Percentiles rank a stretch among this genome's conserved stretches.
phyloP scores from a whole-genome alignment of 2,797 vertebrate genomes.

The Serranus cabrilla region DNA sequence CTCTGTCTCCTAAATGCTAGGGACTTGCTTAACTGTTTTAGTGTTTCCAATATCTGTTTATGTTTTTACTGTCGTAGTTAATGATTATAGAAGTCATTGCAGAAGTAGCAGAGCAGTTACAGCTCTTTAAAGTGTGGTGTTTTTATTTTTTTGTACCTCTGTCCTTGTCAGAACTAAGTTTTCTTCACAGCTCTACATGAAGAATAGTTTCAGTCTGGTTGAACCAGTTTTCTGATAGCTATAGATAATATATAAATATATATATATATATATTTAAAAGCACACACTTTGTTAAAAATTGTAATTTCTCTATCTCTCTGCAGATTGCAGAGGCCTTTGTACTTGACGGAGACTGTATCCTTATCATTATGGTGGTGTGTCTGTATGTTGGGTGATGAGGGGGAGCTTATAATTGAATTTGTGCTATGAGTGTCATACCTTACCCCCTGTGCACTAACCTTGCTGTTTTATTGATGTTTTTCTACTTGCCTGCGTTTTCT shows the following conservation, averaged over 20 bases:
- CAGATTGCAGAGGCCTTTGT: constrained; percentile 97
- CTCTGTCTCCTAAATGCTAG: neutral
- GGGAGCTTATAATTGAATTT: constrained; percentile 7
- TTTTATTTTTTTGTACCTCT: neutral
- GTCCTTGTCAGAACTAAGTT: neutral
- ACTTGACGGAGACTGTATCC: constrained; percentile 96
- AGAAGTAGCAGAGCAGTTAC: constrained; percentile 4
- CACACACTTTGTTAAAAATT: constrained; percentile 25
- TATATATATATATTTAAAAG: too few relatives aligned
- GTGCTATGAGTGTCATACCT: neutral
- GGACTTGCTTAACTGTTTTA: neutral
- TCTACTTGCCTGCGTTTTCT: neutral
- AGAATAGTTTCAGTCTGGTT: neutral
- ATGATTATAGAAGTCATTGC: constrained; percentile 35
- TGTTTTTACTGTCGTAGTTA: constrained; percentile 20
- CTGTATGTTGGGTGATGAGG: neutral
- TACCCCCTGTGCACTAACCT: neutral
- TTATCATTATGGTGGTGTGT: constrained; percentile 71
- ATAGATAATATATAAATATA: too few relatives aligned
- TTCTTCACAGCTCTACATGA: neutral
- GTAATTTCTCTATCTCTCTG: constrained; percentile 34
- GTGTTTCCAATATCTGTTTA: constrained; percentile 1
- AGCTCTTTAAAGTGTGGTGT: neutral
- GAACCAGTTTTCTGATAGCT: too few relatives aligned
- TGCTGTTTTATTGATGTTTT: constrained; percentile 3